Conservation (phyloP, 1,140 invertebrate genomes). For the Neodiprion virginianus region DNA sequence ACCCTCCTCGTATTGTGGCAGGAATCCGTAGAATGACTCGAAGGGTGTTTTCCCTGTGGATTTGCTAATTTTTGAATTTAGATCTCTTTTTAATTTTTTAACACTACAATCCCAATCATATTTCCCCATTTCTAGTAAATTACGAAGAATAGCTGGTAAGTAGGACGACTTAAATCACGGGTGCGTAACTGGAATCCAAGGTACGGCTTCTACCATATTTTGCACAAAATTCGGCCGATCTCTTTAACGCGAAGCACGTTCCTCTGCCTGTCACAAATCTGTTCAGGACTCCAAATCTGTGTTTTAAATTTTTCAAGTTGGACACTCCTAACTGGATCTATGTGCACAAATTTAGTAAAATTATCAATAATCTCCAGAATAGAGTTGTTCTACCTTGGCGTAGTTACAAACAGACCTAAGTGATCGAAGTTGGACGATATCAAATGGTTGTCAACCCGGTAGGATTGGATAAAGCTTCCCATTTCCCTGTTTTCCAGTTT, state of each 20-base stretch:
- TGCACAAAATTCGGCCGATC: slow-evolving; percentile 32
- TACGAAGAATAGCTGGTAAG: slow-evolving; percentile 15
- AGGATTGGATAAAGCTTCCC: slow-evolving; percentile 28
- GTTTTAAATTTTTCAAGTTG: slow-evolving; percentile 13
- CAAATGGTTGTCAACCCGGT: slow-evolving; percentile 21
- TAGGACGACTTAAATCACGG: slow-evolving; percentile 28
- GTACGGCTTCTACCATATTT: slow-evolving; percentile 34
- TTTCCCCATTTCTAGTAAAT: not conserved
- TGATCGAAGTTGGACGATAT: slow-evolving; percentile 29
- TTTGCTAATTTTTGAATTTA: slow-evolving; percentile 26
- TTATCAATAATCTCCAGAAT: slow-evolving; percentile 25
- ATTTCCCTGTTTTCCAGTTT: slow-evolving; percentile 24
- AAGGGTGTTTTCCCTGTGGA: slow-evolving; percentile 28
- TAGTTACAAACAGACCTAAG: slow-evolving; percentile 23
- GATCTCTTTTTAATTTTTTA: slow-evolving; percentile 24
- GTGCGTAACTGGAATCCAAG: slow-evolving; percentile 34
- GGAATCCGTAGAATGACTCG: slow-evolving; percentile 27
- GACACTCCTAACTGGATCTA: slow-evolving; percentile 16
- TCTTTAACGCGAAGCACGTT: slow-evolving; percentile 23
- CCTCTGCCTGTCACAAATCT: slow-evolving; percentile 25
- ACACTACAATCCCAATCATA: slow-evolving; percentile 25
- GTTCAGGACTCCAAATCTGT: slow-evolving; percentile 26
- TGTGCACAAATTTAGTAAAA: slow-evolving; percentile 22
- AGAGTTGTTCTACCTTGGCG: slow-evolving; percentile 21
- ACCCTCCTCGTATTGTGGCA: slow-evolving; percentile 26